Conservation (phyloP, 2,888 invertebrate species). For the Drosophila neoperkinsi region DNA sequence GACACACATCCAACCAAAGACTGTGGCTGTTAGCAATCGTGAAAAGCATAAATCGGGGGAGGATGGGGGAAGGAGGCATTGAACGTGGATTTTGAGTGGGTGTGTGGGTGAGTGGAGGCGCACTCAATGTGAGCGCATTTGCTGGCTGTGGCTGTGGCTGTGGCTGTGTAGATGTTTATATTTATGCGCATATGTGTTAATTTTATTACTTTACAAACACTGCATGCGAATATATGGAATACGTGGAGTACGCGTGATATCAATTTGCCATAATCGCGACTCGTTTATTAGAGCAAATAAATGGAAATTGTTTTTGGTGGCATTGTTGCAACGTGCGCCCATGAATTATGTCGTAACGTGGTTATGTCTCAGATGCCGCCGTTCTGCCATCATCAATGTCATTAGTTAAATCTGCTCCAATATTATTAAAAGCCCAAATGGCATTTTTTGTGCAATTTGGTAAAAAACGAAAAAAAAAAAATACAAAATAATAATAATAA, state of each 20-base stretch:
- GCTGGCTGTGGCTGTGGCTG: conserved; percentile 1
- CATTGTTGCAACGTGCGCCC: conserved; percentile 23
- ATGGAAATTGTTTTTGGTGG: conserved; percentile 45
- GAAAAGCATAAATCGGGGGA: conserved; percentile 53
- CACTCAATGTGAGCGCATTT: conserved; percentile 48
- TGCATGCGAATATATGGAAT: conserved; percentile 8
- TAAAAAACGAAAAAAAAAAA: neutral
- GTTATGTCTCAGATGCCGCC: neutral
- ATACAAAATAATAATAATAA: neutral
- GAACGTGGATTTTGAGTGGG: neutral
- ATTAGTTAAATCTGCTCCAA: conserved; percentile 37
- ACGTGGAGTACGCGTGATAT: conserved; percentile 62
- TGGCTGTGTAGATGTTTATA: conserved; percentile 47
- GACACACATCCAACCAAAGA: conserved; percentile 12
- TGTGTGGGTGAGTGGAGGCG: neutral
- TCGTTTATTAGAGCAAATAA: conserved; percentile 59
- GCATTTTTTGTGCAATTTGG: conserved; percentile 2
- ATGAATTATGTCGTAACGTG: conserved; percentile 29
- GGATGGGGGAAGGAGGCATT: neutral
- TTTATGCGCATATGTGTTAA: conserved; percentile 76
- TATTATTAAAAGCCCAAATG: conserved; percentile 18
- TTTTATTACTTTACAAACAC: conserved; percentile 71
- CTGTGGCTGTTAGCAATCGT: conserved; percentile 52
- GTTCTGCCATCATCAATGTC: conserved; percentile 6
- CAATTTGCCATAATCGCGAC: conserved; percentile 64